A percentile compares a stretch with the other conserved stretches of the same genome.
Evolutionary conservation across 2,113 vertebrate species (phyloP).

Genomic region (Empidonax alnorum): DNA sequence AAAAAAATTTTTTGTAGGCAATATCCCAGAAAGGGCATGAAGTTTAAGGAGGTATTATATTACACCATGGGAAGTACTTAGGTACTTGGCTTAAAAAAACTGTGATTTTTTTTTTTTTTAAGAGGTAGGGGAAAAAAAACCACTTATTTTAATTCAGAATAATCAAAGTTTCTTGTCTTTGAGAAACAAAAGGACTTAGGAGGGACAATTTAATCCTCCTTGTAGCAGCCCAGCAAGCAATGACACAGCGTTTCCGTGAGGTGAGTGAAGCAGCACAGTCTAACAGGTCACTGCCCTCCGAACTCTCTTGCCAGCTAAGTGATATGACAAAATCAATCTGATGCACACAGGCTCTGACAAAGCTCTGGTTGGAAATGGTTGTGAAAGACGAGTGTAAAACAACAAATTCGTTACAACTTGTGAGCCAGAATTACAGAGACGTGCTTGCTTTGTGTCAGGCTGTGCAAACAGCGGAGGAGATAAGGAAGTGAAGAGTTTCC

Average conservation of each 20-base stretch:
- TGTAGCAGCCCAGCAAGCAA: background rate
- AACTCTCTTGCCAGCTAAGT: background rate
- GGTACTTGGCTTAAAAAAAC: background rate
- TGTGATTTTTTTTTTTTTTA: background rate
- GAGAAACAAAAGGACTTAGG: background rate
- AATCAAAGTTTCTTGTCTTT: background rate
- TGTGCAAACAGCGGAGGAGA: background rate
- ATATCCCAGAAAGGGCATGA: background rate
- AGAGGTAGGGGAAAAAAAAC: background rate
- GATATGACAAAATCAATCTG: accelerated
- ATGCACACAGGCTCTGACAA: background rate
- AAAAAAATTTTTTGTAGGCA: background rate
- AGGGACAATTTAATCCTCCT: background rate
- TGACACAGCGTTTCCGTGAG: background rate
- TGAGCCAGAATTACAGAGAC: background rate
- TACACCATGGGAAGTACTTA: background rate
- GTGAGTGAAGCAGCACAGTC: background rate
- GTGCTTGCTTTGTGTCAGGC: background rate
- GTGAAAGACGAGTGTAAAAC: background rate
- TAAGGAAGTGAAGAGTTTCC: constrained; percentile 9
- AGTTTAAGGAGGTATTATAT: background rate
- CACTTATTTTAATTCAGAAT: background rate
- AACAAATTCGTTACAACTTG: background rate
- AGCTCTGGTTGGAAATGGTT: background rate
- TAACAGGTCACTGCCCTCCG: background rate